Evolutionary conservation across 2,113 vertebrate genomes (phyloP).

Genomic region (Thunnus maccoyii): DNA sequence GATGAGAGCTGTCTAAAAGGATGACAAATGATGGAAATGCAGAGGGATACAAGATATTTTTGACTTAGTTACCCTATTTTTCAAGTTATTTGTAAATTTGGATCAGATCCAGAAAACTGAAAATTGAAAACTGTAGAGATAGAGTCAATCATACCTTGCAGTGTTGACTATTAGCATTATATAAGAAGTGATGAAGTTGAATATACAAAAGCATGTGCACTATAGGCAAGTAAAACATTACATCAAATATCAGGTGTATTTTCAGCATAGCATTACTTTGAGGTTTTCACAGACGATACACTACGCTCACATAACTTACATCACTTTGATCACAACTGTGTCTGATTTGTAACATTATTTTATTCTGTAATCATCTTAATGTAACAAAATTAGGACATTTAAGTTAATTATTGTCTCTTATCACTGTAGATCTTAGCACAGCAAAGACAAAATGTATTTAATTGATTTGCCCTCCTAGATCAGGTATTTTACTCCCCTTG

Average conservation of each 20-base stretch:
- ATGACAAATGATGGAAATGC: not conserved
- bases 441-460: not conserved
- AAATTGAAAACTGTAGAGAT: not conserved
- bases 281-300: not conserved
- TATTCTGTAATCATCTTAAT: no score
- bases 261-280: not conserved
- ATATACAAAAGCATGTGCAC: not conserved
- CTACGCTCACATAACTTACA: no score
- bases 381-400: no score
- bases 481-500: no score
- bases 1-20: slow-evolving; percentile 5
- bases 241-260: not conserved
- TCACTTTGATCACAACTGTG: not conserved
- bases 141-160: not conserved
- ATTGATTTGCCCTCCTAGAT: no score
- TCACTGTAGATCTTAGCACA: not conserved
- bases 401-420: no score
- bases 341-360: not conserved
- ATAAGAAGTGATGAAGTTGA: not conserved
- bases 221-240: slow-evolving; percentile 2
- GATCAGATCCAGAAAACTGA: not conserved
- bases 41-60: not conserved
- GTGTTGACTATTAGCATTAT: not conserved
- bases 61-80: not conserved
- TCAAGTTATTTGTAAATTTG: slow-evolving; percentile 6